phyloP scores from a whole-genome alignment of 2,113 vertebrate genomes.

The Vombatus ursinus region DNA sequence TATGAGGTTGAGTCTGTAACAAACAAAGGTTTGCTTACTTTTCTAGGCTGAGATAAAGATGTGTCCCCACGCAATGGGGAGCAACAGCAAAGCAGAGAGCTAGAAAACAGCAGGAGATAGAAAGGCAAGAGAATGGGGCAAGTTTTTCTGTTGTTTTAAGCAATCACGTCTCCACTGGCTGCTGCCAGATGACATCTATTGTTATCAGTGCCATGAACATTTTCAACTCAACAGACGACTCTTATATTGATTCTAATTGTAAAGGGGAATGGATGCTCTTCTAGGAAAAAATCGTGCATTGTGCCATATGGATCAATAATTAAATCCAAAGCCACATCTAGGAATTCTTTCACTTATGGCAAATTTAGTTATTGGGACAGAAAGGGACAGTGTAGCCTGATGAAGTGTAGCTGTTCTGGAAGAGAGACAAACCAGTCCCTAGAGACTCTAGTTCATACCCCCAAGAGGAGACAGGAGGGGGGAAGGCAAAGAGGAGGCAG shows the following conservation, averaged over 20 bases:
- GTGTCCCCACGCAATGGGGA: not conserved
- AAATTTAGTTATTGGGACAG: not conserved
- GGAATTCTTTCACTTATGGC: not conserved
- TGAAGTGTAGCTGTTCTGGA: not conserved
- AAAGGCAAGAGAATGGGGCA: not conserved
- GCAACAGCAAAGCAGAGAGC: not conserved
- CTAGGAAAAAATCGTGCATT: not conserved
- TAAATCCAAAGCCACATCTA: not conserved
- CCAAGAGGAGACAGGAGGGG: not conserved
- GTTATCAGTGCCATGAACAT: not conserved
- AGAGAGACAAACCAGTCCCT: not conserved
- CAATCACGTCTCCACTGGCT: conserved; percentile 2
- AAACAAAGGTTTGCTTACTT: conserved; percentile 11
- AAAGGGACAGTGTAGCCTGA: not conserved
- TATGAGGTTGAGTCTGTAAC: not conserved
- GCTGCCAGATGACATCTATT: not conserved
- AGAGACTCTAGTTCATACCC: not conserved
- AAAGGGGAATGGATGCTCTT: not conserved
- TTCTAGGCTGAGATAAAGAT: not conserved
- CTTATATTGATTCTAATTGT: not conserved
- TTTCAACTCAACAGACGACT: not conserved
- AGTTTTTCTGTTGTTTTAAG: not conserved
- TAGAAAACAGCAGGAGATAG: not conserved
- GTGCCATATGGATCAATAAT: not conserved
- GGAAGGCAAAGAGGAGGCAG: not conserved